Base-by-base conservation (phyloP, 2,113 vertebrate genomes). In the Cebus imitator region DNA sequence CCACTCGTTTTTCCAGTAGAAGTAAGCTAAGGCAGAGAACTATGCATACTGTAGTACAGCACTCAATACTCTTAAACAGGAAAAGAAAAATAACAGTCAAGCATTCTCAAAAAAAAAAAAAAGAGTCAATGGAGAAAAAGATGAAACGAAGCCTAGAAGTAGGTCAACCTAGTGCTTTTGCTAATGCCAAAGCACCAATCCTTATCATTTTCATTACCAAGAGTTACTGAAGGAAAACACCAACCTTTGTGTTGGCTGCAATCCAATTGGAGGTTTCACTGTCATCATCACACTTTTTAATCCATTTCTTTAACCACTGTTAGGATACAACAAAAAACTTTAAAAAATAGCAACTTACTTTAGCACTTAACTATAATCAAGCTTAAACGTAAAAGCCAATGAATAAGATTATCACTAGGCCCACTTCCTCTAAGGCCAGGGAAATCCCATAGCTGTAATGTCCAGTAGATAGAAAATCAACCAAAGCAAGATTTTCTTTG, bases 241-340 rank as follows among this genome's bases (percentile, higher is more conserved):
- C 96, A 98, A 99, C 99, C 99, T 99, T 99, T 97, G 99, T 99
- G 98, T 99, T 99, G 91, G 99, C 99, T 97, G 99, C 99, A 98
- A 99, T 99, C 99, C 99, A 99, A 97, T 99, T 99, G 52, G 99
- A 99, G 55, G 99, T 99, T 98, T 99, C 99, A 98, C 99, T 99
- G 99, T 99, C 99, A 98, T 99, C 99, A 95, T 99, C 99, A 98
- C 99, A 99, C 98, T 99, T 99, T 98, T 99, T 99, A 98, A 99
- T 99, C 99, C 99, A 99, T 94, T 99, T 99, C 98, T 99, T 99
- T 98, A 99, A 98, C 99, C 99, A 99, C 99, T 99, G 96, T 98
- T 93, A 97, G 78, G 73, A 43, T 68, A 79, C 79, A 97, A 94
- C 20, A 95, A 92, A 95, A 92, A 45, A 70, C 64, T 97, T 95